Conservation (phyloP, 1,140 invertebrate genomes). For the Brachionus paranguensis region DNA sequence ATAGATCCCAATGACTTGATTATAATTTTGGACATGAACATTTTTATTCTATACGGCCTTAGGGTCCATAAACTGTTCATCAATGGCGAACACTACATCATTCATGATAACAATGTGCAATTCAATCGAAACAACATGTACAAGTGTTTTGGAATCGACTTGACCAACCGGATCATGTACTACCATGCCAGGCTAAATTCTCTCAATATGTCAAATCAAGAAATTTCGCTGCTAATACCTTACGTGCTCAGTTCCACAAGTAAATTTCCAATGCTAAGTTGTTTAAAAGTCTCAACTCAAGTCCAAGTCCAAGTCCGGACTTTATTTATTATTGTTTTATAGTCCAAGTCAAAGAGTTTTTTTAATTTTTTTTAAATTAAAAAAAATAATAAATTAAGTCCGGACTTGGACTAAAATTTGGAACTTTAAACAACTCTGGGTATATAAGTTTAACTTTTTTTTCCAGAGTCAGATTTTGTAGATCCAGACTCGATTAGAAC, state of each 20-base stretch:
- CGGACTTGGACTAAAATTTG: too few relatives aligned
- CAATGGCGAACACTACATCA: neutral
- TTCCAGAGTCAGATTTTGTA: neutral
- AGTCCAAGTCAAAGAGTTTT: too few relatives aligned
- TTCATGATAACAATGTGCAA: neutral
- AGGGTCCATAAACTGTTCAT: neutral
- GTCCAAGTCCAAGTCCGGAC: too few relatives aligned
- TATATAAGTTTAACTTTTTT: too few relatives aligned
- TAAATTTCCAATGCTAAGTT: neutral
- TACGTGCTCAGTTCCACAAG: neutral
- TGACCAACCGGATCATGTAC: neutral
- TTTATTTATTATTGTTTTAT: too few relatives aligned
- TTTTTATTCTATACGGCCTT: neutral
- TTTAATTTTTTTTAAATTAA: too few relatives aligned
- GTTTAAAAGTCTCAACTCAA: too few relatives aligned
- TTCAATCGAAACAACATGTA: constrained; percentile 26
- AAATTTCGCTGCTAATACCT: neutral
- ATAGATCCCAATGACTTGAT: neutral
- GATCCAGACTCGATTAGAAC: neutral
- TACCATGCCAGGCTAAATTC: neutral
- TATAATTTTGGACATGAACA: neutral
- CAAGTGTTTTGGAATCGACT: neutral
- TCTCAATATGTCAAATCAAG: neutral
- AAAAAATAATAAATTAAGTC: too few relatives aligned
- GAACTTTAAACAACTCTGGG: too few relatives aligned